Percentiles rank a stretch among this genome's conserved stretches.
Conservation (phyloP, 2,113 vertebrate species). For the Nycticryphes semicollaris region DNA sequence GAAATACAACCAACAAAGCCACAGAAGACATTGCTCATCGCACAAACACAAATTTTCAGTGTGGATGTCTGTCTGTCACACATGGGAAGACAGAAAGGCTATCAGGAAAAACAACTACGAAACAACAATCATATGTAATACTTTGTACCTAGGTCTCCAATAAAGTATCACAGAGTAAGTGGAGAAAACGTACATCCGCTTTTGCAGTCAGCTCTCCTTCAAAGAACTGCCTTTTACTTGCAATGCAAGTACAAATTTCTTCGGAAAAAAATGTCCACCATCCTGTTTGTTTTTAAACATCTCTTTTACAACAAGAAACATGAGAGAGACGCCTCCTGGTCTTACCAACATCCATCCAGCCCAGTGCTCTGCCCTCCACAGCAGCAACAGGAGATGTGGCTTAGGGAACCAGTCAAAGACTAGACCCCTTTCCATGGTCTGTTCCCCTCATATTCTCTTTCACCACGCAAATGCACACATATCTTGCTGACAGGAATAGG, state of each 20-base stretch:
- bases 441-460: not conserved
- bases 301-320: not conserved
- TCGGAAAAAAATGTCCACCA: not conserved
- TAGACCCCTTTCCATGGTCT: not conserved
- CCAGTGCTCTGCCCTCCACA: not conserved
- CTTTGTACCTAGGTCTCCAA: not conserved
- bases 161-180: not conserved
- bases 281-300: not conserved
- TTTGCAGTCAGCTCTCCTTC: not conserved
- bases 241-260: not conserved
- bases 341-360: not conserved
- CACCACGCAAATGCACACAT: fast-evolving
- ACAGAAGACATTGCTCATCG: not conserved
- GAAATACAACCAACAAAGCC: not conserved
- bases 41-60: not conserved
- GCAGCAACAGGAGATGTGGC: not conserved
- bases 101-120: not conserved
- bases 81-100: not conserved
- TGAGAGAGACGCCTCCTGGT: not conserved
- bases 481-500: not conserved
- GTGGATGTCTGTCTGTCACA: not conserved
- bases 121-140: not conserved
- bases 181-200: not conserved
- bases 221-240: not conserved
- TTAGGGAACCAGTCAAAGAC: not conserved